Conservation (phyloP, 2,797 vertebrate species). For the Sparus aurata region DNA sequence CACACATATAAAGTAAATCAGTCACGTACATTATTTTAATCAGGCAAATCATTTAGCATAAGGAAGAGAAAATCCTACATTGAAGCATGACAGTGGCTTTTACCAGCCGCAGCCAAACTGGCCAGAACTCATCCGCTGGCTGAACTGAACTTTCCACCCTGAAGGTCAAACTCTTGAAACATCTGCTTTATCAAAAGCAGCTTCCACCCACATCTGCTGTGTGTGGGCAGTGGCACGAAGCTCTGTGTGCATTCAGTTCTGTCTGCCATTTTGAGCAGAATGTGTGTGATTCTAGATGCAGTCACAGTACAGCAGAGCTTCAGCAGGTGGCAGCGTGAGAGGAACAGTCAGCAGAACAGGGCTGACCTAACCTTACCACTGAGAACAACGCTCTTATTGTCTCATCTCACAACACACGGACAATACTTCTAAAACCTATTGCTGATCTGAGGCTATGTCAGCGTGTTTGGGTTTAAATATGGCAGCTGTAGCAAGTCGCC, state of each 20-base stretch:
- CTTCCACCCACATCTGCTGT: slow-evolving; percentile 61
- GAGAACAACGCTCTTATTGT: slow-evolving; percentile 52
- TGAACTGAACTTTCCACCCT: slow-evolving; percentile 37
- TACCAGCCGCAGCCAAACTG: neutral
- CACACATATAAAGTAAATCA: neutral
- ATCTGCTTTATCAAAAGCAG: slow-evolving; percentile 58
- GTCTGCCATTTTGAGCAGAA: slow-evolving; percentile 82
- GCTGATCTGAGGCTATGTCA: slow-evolving; percentile 19
- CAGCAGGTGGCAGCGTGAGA: slow-evolving; percentile 81
- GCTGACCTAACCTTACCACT: slow-evolving; percentile 39
- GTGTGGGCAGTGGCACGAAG: slow-evolving; percentile 61
- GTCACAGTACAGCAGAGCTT: slow-evolving; percentile 66
- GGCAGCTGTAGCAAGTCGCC: neutral
- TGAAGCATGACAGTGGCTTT: neutral
- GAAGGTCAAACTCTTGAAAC: slow-evolving; percentile 38
- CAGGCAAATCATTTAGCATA: neutral
- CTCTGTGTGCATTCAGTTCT: slow-evolving; percentile 43
- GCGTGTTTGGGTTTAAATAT: slow-evolving; percentile 1
- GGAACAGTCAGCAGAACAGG: slow-evolving; percentile 48
- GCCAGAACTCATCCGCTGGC: neutral
- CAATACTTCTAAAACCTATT: slow-evolving; percentile 13
- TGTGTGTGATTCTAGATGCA: slow-evolving; percentile 51
- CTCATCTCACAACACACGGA: slow-evolving; percentile 22
- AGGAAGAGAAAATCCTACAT: neutral
- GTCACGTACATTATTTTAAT: neutral